Evolutionary conservation across 1,140 invertebrate species (phyloP).

Genomic region (Mylabris phalerata): DNA sequence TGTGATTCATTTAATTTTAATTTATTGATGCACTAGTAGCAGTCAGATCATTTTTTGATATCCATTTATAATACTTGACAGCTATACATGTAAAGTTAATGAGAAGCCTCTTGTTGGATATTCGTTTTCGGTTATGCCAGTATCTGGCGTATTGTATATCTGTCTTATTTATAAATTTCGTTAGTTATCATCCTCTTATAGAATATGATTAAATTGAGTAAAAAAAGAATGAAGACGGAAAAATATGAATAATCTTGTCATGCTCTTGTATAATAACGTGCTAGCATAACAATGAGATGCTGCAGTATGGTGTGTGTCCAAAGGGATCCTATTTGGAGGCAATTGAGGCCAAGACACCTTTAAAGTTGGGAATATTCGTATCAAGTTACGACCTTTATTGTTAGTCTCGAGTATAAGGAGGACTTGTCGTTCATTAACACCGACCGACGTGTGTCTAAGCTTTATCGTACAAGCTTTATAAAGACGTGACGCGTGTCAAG

Average conservation of each 20-base stretch:
- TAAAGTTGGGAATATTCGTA: conserved; percentile 8
- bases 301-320: no score
- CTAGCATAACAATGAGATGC: no score
- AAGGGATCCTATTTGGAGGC: not conserved
- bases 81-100: conserved; percentile 12
- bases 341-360: conserved; percentile 8
- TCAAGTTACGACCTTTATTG: conserved; percentile 15
- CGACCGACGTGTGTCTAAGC: conserved; percentile 15
- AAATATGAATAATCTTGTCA: no score
- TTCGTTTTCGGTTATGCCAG: conserved; percentile 4
- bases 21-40: conserved; percentile 13
- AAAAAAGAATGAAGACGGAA: no score
- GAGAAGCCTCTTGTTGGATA: conserved; percentile 11
- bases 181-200: no score
- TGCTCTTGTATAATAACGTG: no score
- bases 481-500: conserved; percentile 13
- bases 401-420: conserved; percentile 7
- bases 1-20: conserved; percentile 14
- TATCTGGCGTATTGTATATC: no score
- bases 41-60: conserved; percentile 16
- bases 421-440: conserved; percentile 6
- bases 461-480: conserved; percentile 3
- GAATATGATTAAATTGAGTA: no score
- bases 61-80: conserved; percentile 11
- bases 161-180: no score